Conservation (phyloP, 2,888 invertebrate species). For the Drosophila prostipennis region DNA sequence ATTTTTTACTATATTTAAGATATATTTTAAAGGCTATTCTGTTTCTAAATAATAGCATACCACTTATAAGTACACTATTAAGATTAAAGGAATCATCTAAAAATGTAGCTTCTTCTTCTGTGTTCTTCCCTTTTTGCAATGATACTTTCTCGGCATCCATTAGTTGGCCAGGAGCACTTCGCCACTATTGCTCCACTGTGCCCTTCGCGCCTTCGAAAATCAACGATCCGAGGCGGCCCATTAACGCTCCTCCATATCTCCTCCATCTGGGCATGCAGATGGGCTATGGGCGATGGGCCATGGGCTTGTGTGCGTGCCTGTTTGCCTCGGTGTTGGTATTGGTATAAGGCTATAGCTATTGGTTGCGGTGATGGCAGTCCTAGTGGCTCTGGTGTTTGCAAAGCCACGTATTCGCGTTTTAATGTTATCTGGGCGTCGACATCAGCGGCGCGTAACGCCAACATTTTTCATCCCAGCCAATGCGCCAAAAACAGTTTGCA, state of each 20-base stretch:
- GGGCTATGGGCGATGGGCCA: not conserved
- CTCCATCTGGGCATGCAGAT: conserved; percentile 47
- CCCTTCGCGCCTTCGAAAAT: conserved; percentile 22
- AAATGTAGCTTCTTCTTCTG: too few species aligned
- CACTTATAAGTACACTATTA: too few species aligned
- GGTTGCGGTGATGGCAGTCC: conserved; percentile 12
- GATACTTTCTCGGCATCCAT: conserved; percentile 9
- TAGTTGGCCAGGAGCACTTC: conserved; percentile 6
- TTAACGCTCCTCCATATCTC: conserved; percentile 43
- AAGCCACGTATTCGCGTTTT: conserved; percentile 52
- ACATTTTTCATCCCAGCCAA: conserved; percentile 48
- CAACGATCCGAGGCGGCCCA: conserved; percentile 44
- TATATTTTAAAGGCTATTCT: too few species aligned
- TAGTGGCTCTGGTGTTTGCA: conserved; percentile 42
- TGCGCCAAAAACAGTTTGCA: conserved; percentile 47
- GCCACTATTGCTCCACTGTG: conserved; percentile 29
- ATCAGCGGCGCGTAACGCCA: conserved; percentile 68
- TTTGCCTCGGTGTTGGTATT: conserved; percentile 7
- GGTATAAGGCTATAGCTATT: conserved; percentile 1
- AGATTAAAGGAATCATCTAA: not conserved
- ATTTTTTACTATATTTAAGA: too few species aligned
- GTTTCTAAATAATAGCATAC: too few species aligned
- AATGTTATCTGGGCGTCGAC: conserved; percentile 70
- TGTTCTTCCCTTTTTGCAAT: not conserved
- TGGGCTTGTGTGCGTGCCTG: conserved; percentile 30